These are phyloP conservation scores for Ammodramus savannarum DNA, from an alignment of 2,113 vertebrate species.

Conservation along the genomic window DNA sequence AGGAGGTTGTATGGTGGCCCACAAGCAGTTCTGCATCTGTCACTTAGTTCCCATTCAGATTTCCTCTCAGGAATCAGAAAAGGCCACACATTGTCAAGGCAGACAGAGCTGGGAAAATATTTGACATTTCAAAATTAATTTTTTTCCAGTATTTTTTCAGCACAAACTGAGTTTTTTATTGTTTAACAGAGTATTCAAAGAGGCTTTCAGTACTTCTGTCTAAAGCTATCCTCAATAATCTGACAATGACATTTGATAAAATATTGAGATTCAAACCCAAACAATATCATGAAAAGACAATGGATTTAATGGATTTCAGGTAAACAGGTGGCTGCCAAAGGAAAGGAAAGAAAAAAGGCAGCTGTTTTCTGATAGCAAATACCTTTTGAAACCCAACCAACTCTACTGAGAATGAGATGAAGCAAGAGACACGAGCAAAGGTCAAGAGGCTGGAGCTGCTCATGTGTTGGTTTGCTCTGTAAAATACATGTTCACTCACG, in stretches of 20 bases:
- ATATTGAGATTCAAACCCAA: not conserved
- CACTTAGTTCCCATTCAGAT: not conserved
- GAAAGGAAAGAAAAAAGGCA: too few species aligned
- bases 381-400: conserved; percentile 8
- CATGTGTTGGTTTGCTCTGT: not conserved
- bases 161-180: not conserved
- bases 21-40: not conserved
- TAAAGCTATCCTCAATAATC: not conserved
- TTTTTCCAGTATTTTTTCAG: not conserved
- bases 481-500: not conserved
- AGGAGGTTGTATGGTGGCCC: not conserved
- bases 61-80: not conserved
- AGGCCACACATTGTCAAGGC: not conserved
- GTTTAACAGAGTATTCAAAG: not conserved
- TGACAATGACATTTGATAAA: not conserved
- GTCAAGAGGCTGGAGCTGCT: not conserved
- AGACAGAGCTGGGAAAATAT: not conserved
- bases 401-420: not conserved
- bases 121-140: not conserved
- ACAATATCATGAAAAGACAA: not conserved
- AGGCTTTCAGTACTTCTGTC: not conserved
- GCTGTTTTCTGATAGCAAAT: not conserved
- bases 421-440: not conserved
- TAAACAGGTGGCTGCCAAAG: not conserved
- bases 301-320: not conserved